phyloP scores from a whole-genome alignment of 2,113 vertebrate species.

The Mesocricetus auratus region DNA sequence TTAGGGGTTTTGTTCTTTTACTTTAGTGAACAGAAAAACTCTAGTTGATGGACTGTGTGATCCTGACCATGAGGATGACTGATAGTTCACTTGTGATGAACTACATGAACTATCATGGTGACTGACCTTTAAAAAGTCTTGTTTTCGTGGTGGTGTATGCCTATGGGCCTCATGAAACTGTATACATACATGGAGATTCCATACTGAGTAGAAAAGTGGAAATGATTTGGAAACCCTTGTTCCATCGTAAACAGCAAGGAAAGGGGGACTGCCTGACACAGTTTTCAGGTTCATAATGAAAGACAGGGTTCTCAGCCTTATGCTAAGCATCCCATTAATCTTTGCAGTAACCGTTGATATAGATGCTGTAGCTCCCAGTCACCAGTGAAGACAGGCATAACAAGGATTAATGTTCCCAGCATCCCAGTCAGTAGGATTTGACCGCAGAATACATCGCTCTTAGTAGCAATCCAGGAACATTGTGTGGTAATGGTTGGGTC shows the following conservation, averaged over 20 bases:
- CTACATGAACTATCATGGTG: neutral
- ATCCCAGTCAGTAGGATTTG: neutral
- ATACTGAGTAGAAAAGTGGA: neutral
- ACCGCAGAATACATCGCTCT: neutral
- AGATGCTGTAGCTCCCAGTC: neutral
- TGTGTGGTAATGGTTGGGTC: neutral
- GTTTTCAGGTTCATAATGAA: slow-evolving; percentile 4
- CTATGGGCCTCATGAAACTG: neutral
- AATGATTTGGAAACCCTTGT: neutral
- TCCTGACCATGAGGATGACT: neutral
- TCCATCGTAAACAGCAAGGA: neutral
- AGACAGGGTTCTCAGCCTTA: neutral
- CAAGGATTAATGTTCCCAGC: neutral
- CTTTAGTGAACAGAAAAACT: neutral
- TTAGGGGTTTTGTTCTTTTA: neutral
- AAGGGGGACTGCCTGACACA: neutral
- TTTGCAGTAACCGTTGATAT: neutral
- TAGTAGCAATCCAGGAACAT: neutral
- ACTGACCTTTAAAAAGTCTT: neutral
- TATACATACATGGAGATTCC: neutral
- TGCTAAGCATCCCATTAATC: neutral
- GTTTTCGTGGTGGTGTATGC: neutral
- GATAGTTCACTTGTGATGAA: neutral
- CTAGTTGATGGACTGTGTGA: neutral
- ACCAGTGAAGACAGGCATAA: neutral